These are phyloP conservation scores for Omphaloscelis lunosa DNA, from an alignment of 2,888 invertebrate species.

Conservation along the genomic window DNA sequence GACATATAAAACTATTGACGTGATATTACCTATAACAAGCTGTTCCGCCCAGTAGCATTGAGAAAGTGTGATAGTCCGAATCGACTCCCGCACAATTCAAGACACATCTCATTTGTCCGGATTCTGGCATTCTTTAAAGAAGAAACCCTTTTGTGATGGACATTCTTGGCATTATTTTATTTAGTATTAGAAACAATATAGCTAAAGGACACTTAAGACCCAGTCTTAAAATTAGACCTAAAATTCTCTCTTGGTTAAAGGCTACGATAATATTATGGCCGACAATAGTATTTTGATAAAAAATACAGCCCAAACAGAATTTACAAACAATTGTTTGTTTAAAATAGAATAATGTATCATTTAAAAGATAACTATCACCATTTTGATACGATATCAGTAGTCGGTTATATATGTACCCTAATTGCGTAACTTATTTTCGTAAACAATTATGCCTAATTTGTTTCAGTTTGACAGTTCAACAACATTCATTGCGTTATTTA, in stretches of 20 bases:
- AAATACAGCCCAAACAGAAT: background rate
- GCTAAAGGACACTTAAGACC: too few species aligned
- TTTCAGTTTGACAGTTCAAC: too few species aligned
- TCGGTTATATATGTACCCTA: too few species aligned
- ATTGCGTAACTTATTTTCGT: too few species aligned
- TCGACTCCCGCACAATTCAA: conserved; percentile 18
- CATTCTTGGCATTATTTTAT: background rate
- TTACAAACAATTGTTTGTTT: background rate
- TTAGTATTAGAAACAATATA: background rate
- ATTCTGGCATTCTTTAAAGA: background rate
- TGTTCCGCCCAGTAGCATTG: conserved; percentile 22
- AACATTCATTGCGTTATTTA: too few species aligned
- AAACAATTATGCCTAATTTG: too few species aligned
- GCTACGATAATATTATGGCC: background rate
- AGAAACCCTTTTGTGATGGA: background rate
- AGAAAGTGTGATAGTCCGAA: conserved; percentile 33
- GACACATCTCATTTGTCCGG: background rate
- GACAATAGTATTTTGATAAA: background rate
- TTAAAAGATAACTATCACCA: conserved; percentile 29
- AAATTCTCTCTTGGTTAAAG: background rate
- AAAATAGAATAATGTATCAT: conserved; percentile 25
- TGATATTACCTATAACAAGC: background rate
- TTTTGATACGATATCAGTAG: conserved; percentile 28
- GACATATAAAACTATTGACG: conserved; percentile 14
- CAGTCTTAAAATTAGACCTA: background rate